A percentile compares a stretch with the other conserved stretches of the same genome.
Conservation (phyloP, 2,113 vertebrate genomes). For the Copsychus sechellarum region DNA sequence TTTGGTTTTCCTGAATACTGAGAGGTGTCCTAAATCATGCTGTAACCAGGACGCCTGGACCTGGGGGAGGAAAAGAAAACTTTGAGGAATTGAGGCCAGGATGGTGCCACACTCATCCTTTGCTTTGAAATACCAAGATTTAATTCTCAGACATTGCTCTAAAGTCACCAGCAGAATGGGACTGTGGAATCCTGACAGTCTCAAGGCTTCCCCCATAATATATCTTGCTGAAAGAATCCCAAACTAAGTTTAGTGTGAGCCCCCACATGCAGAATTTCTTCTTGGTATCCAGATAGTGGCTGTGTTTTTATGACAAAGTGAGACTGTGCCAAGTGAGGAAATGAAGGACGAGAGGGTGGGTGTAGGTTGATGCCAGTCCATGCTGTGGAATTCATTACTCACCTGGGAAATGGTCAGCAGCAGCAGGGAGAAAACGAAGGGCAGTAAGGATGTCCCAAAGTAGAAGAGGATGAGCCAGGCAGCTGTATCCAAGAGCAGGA, state of each 20-base stretch:
- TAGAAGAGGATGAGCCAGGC: slow-evolving; percentile 76
- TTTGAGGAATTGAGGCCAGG: neutral
- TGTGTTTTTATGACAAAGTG: neutral
- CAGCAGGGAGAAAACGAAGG: slow-evolving; percentile 64
- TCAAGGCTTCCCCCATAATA: neutral
- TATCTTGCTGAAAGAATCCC: neutral
- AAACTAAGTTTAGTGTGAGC: neutral
- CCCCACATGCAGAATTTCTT: neutral
- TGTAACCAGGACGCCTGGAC: slow-evolving; percentile 70
- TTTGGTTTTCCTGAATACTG: slow-evolving; percentile 68
- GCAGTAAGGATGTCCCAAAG: slow-evolving; percentile 72
- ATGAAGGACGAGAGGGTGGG: neutral
- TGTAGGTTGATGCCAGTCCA: neutral
- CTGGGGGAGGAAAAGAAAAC: slow-evolving; percentile 12
- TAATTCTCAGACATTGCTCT: neutral
- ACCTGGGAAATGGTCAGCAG: slow-evolving; percentile 76
- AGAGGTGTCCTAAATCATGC: slow-evolving; percentile 74
- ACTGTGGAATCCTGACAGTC: neutral
- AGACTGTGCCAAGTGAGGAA: neutral
- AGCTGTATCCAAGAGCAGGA: slow-evolving; percentile 72
- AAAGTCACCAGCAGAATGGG: neutral
- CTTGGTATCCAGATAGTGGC: neutral
- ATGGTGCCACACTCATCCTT: neutral
- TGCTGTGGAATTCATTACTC: neutral
- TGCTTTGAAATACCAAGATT: neutral